Percentiles rank a stretch among this genome's conserved stretches.
These are phyloP conservation scores for Drosophila erecta DNA, from an alignment of 1,140 invertebrate species.

Conservation along the genomic window DNA sequence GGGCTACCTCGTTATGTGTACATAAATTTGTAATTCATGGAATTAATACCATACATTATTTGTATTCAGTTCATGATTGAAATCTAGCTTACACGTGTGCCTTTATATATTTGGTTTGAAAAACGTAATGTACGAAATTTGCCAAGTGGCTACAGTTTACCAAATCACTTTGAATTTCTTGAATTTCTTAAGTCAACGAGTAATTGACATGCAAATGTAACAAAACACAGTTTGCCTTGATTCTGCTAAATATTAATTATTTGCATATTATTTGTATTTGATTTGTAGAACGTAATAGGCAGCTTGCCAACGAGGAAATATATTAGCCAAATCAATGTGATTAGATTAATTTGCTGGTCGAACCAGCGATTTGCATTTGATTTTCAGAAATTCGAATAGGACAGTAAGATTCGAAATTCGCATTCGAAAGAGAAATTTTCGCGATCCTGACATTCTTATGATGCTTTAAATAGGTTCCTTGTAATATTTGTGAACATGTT, in stretches of 20 bases:
- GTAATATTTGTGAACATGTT: conserved; percentile 18
- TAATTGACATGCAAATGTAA: conserved; percentile 7
- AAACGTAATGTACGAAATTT: conserved; percentile 1
- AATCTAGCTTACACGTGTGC: too few relatives aligned
- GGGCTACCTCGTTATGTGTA: too few relatives aligned
- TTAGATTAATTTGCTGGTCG: conserved; percentile 1
- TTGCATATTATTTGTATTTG: background rate
- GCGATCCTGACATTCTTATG: conserved; percentile 7
- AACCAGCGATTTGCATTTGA: background rate
- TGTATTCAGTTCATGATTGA: too few relatives aligned
- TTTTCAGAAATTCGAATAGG: background rate
- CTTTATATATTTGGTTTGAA: conserved; percentile 1
- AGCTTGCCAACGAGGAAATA: conserved; percentile 2
- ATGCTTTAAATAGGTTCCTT: conserved; percentile 14
- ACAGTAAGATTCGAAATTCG: conserved; percentile 10
- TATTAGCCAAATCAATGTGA: conserved; percentile 7
- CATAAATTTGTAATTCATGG: too few relatives aligned
- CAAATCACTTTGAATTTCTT: conserved; percentile 2
- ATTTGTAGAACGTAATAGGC: background rate
- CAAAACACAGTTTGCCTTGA: background rate
- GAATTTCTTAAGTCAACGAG: background rate
- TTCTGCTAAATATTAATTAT: background rate
- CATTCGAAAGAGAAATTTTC: conserved; percentile 1
- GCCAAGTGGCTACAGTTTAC: conserved; percentile 3
- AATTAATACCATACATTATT: too few relatives aligned